Conservation (phyloP, 2,113 vertebrate species). For the Colius striatus region DNA sequence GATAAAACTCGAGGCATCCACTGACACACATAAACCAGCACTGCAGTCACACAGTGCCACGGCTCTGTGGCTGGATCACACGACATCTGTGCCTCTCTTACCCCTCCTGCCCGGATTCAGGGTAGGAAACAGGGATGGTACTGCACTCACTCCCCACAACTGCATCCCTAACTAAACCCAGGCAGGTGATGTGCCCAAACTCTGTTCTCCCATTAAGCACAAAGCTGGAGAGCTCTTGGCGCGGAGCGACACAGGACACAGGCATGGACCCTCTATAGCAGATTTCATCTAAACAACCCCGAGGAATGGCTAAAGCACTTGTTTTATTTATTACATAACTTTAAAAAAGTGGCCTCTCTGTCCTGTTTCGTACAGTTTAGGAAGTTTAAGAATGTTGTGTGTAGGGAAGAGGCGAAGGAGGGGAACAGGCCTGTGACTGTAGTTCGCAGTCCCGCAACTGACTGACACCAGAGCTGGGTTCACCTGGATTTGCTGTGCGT, state of each 20-base stretch:
- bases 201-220: rapidly evolving
- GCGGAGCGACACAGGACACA: rapidly evolving
- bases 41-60: rapidly evolving
- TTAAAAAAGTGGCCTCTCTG: rapidly evolving
- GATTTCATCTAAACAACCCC: neutral
- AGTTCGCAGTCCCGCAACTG: rapidly evolving
- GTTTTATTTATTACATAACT: rapidly evolving
- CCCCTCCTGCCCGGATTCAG: neutral
- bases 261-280: rapidly evolving
- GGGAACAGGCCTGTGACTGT: rapidly evolving
- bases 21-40: rapidly evolving
- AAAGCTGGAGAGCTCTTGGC: neutral
- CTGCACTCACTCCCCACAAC: neutral
- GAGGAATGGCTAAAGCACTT: neutral
- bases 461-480: no score
- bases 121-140: rapidly evolving
- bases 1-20: neutral
- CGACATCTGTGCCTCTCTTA: rapidly evolving
- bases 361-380: neutral
- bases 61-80: rapidly evolving
- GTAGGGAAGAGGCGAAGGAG: rapidly evolving
- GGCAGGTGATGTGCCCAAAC: rapidly evolving
- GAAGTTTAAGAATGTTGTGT: rapidly evolving
- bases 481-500: rapidly evolving
- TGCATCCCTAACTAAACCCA: rapidly evolving